Conservation (phyloP, 64 coral and sea anemone species). For the Acropora yongei region DNA sequence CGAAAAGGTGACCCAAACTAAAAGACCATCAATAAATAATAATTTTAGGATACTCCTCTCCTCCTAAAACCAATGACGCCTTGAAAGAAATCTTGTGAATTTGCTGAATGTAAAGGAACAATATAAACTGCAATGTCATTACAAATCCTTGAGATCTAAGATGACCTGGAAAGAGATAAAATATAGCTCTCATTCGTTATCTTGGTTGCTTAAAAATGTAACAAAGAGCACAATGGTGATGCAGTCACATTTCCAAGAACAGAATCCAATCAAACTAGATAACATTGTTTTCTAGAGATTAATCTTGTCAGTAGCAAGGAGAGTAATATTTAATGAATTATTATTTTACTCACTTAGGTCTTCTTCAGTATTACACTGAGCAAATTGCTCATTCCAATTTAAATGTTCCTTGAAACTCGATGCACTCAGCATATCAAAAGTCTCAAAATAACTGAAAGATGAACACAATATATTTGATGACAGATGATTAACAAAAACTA, state of each 20-base stretch:
- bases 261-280: no score
- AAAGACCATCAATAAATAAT: background rate
- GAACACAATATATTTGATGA: background rate
- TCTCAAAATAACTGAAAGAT: conserved; percentile 92
- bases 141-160: conserved; percentile 83
- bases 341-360: conserved; percentile 55
- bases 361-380: conserved; percentile 66
- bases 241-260: no score
- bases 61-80: conserved; percentile 85
- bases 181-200: background rate
- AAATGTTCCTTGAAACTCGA: conserved; percentile 83
- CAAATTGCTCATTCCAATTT: conserved; percentile 70
- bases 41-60: conserved; percentile 93
- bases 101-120: conserved; percentile 98
- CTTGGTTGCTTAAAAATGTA: no score
- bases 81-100: conserved; percentile 98
- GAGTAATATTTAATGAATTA: no score
- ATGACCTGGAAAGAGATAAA: conserved; percentile 62
- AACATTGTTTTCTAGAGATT: no score
- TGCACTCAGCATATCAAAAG: conserved; percentile 95
- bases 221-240: no score
- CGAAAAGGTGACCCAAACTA: no score
- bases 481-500: background rate
- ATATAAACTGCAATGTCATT: conserved; percentile 81
- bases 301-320: no score